Conservation (phyloP, 92 coral and sea anemone species). For the Parazoanthus darwini region DNA sequence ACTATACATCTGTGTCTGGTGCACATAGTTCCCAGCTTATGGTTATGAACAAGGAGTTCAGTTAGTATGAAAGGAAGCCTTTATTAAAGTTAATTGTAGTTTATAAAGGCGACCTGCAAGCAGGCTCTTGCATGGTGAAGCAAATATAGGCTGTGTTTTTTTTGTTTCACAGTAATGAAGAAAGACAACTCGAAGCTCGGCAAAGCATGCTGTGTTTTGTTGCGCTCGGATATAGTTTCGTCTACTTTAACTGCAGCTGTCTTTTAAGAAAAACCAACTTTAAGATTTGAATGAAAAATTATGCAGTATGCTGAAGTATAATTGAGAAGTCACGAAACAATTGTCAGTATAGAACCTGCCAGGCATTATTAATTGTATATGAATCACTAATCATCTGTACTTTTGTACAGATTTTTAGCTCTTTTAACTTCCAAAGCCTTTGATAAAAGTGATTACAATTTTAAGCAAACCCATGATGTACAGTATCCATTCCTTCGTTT, state of each 20-base stretch:
- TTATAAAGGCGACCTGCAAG: not conserved
- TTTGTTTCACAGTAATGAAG: not conserved
- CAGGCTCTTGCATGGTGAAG: not conserved
- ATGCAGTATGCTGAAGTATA: not conserved
- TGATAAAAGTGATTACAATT: not conserved
- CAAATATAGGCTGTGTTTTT: not conserved
- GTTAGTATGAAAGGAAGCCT: not conserved
- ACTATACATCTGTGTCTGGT: not conserved
- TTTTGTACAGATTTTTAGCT: too few species aligned
- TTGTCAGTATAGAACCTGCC: not conserved
- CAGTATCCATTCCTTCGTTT: not conserved
- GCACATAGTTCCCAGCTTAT: not conserved
- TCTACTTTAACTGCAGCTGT: slow-evolving; percentile 13
- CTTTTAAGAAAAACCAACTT: not conserved
- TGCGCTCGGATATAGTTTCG: not conserved
- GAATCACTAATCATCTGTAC: not conserved
- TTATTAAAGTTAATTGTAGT: not conserved
- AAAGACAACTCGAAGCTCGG: not conserved
- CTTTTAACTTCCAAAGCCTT: not conserved
- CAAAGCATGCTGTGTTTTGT: slow-evolving; percentile 20
- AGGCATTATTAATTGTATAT: not conserved
- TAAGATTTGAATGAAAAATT: not conserved
- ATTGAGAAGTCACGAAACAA: slow-evolving; percentile 17
- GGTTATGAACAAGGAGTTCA: not conserved
- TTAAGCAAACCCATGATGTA: not conserved